These are phyloP conservation scores for Sinosuthora webbiana DNA, from an alignment of 2,113 vertebrate species.

Conservation along the genomic window DNA sequence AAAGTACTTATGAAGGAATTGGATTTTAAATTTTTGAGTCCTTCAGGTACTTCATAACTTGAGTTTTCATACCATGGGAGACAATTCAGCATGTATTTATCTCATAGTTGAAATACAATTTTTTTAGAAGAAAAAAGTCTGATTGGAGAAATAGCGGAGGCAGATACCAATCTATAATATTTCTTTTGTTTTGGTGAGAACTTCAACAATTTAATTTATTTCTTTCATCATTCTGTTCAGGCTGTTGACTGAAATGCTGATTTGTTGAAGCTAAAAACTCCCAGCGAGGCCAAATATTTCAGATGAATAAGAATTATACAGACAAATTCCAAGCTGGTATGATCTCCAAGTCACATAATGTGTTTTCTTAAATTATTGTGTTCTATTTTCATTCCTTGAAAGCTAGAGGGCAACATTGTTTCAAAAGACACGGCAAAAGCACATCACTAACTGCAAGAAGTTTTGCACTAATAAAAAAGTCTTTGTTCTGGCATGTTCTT, in stretches of 20 bases:
- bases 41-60: not conserved
- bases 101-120: not conserved
- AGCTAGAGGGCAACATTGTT: conserved; percentile 37
- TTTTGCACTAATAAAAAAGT: not conserved
- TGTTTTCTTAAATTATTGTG: not conserved
- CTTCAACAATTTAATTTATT: not conserved
- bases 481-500: not conserved
- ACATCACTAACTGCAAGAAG: not conserved
- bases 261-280: not conserved
- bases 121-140: not conserved
- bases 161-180: not conserved
- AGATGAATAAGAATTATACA: not conserved
- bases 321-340: not conserved
- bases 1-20: not conserved
- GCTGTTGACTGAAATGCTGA: not conserved
- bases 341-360: not conserved
- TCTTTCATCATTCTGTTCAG: not conserved
- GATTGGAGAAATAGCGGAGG: not conserved
- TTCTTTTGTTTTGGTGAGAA: not conserved
- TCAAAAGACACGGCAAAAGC: not conserved
- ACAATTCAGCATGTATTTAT: not conserved
- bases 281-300: not conserved
- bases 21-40: not conserved
- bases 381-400: not conserved
- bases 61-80: not conserved